A percentile compares a stretch with the other conserved stretches of the same genome.
Evolutionary conservation across 2,113 vertebrate species (phyloP).

Genomic region (Pterophyllum scalare): DNA sequence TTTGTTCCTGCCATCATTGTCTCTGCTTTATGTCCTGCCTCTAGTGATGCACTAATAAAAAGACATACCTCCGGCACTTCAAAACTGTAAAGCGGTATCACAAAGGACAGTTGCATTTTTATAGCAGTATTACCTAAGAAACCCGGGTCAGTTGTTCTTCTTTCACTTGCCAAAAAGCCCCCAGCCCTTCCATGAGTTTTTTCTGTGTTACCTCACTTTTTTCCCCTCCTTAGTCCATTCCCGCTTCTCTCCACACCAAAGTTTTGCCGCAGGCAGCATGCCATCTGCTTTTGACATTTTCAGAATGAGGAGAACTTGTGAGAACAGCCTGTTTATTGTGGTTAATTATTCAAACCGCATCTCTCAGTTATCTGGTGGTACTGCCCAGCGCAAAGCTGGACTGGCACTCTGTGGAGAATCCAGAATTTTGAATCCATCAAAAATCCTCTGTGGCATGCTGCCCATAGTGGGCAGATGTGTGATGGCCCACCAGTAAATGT

Average conservation of each 20-base stretch:
- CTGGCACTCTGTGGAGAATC: constrained; percentile 38
- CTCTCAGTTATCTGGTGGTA: constrained; percentile 26
- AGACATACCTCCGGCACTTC: neutral
- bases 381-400: constrained; percentile 8
- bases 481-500: neutral
- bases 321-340: constrained; percentile 53
- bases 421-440: constrained; percentile 17
- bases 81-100: neutral
- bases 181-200: neutral
- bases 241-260: neutral
- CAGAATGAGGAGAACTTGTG: constrained; percentile 51
- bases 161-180: neutral
- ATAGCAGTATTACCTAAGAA: constrained; percentile 1
- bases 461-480: neutral
- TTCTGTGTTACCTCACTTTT: neutral
- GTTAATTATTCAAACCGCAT: constrained; percentile 54
- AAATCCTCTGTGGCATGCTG: neutral
- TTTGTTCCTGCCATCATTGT: neutral
- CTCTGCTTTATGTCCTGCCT: neutral
- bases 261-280: constrained; percentile 33
- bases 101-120: neutral
- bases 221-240: neutral
- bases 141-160: neutral
- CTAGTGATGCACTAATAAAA: neutral
- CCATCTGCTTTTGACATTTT: constrained; percentile 66